Evolutionary conservation across 1,140 invertebrate species (phyloP).

Genomic region (Spodoptera litura): DNA sequence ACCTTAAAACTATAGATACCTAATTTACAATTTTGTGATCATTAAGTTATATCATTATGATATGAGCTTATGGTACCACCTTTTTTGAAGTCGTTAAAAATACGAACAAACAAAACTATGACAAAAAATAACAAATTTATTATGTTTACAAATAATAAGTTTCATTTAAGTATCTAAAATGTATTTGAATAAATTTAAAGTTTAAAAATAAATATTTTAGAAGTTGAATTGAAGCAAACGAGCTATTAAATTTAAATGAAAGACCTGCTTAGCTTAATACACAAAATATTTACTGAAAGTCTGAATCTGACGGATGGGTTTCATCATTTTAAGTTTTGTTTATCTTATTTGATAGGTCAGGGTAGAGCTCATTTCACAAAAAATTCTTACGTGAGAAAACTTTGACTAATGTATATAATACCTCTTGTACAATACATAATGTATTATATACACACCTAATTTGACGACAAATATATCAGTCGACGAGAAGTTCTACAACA

Average conservation of each 20-base stretch:
- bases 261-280: conserved; percentile 22
- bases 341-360: neutral
- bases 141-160: conserved; percentile 30
- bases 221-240: conserved; percentile 22
- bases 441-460: no score
- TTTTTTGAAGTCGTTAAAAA: no score
- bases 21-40: no score
- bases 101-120: conserved; percentile 4
- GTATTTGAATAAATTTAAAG: conserved; percentile 15
- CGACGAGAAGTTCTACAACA: no score
- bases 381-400: neutral
- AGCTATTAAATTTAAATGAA: conserved; percentile 35
- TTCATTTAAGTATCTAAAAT: conserved; percentile 13
- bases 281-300: conserved; percentile 26
- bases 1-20: no score
- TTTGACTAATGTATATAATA: neutral
- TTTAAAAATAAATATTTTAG: conserved; percentile 20
- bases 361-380: neutral
- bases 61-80: no score
- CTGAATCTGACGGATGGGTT: neutral
- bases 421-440: no score
- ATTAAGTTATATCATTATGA: no score
- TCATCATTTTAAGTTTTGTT: neutral
- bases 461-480: no score
- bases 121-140: neutral